A percentile compares a stretch with the other conserved stretches of the same genome.
Conservation (phyloP, 2,888 invertebrate genomes). For the Eristalis intricaria region DNA sequence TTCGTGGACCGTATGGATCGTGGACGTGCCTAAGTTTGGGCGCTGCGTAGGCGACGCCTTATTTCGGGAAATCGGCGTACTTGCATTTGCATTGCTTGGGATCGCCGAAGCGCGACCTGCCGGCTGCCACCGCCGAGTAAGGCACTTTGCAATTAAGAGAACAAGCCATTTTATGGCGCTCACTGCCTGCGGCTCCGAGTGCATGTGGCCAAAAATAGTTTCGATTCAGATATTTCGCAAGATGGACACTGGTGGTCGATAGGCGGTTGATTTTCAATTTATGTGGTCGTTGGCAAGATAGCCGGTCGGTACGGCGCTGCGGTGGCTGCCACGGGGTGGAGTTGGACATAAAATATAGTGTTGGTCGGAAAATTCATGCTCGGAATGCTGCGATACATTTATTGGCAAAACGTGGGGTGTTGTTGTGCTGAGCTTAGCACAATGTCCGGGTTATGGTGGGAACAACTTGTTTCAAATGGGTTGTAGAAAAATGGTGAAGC, state of each 20-base stretch:
- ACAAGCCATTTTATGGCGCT: constrained; percentile 35
- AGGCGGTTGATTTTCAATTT: not conserved
- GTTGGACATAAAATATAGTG: constrained; percentile 15
- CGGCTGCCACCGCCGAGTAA: constrained; percentile 35
- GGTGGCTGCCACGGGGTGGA: not conserved
- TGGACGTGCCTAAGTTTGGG: constrained; percentile 12
- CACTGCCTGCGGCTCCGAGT: not conserved
- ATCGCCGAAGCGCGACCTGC: constrained; percentile 57
- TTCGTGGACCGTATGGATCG: not conserved
- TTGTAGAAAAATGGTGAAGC: not conserved
- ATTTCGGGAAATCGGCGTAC: constrained; percentile 57
- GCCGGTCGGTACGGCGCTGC: not conserved
- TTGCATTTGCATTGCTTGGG: constrained; percentile 38
- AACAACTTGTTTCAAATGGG: not conserved
- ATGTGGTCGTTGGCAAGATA: not conserved
- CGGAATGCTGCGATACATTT: not conserved
- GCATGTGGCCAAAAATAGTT: constrained; percentile 34
- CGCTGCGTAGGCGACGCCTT: constrained; percentile 63
- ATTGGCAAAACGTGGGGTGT: not conserved
- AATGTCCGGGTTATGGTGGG: not conserved
- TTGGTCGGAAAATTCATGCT: not conserved
- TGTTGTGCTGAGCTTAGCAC: not conserved
- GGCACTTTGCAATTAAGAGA: constrained; percentile 63
- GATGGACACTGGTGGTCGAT: not conserved
- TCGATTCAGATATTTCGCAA: constrained; percentile 4